Percentiles rank a stretch among this genome's conserved stretches.
phyloP scores from a whole-genome alignment of 2,797 vertebrate genomes.

The Darevskia nairensis region DNA sequence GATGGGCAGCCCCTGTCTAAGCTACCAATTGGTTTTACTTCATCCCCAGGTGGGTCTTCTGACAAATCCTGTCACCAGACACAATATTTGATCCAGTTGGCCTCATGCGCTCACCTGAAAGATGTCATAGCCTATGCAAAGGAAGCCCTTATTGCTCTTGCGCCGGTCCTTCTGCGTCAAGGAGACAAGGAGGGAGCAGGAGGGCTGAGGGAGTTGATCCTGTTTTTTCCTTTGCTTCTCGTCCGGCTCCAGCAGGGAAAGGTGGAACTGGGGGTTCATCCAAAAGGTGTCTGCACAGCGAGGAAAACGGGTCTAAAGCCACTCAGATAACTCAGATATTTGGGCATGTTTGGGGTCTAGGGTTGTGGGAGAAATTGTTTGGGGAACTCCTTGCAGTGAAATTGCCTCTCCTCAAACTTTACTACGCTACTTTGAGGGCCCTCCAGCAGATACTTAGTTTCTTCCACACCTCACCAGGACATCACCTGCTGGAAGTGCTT shows the following conservation, averaged over 20 bases:
- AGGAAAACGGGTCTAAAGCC: background rate
- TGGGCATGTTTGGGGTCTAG: too few species aligned
- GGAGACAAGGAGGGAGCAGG: constrained; percentile 73
- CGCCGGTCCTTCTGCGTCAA: constrained; percentile 70
- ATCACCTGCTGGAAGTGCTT: background rate
- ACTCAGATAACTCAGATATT: background rate
- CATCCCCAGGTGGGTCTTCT: background rate
- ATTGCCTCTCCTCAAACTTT: background rate
- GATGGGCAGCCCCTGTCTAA: too few species aligned
- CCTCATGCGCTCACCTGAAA: constrained; percentile 62
- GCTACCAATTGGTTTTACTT: too few species aligned
- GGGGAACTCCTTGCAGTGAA: background rate
- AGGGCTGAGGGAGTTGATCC: constrained; percentile 20
- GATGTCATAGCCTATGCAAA: constrained; percentile 70
- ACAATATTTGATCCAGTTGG: background rate
- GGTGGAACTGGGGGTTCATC: constrained; percentile 74
- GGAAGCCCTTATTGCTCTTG: constrained; percentile 59
- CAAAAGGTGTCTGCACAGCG: constrained; percentile 66
- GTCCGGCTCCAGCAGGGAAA: constrained; percentile 65
- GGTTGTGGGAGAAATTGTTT: too few species aligned
- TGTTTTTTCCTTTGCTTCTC: constrained; percentile 1
- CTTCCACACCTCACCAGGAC: background rate
- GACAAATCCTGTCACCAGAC: too few species aligned
- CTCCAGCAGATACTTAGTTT: background rate
- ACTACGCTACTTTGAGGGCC: too few species aligned